phyloP scores from a whole-genome alignment of 2,888 invertebrate species.

The Cryptus viduatorius region DNA sequence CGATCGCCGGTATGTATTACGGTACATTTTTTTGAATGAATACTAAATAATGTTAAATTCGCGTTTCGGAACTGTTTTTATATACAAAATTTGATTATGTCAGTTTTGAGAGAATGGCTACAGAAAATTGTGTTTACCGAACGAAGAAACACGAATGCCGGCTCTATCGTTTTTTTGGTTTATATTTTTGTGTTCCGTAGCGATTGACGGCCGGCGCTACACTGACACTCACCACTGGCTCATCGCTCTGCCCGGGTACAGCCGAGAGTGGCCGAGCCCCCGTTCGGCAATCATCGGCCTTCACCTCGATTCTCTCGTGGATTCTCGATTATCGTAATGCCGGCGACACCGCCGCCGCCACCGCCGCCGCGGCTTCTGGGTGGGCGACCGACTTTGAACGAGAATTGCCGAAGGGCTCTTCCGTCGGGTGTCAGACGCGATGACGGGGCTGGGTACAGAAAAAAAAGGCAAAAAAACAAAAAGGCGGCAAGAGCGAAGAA shows the following conservation, averaged over 20 bases:
- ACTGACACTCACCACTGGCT: slow-evolving; percentile 58
- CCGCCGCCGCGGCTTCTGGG: slow-evolving; percentile 21
- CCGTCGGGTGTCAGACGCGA: neutral
- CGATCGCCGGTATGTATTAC: neutral
- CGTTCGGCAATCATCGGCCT: slow-evolving; percentile 33
- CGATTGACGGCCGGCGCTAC: slow-evolving; percentile 67
- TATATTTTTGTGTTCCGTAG: slow-evolving; percentile 31
- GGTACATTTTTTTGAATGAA: neutral
- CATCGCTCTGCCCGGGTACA: slow-evolving; percentile 57
- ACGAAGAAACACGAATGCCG: slow-evolving; percentile 41
- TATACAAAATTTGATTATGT: neutral
- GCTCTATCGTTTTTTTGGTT: neutral
- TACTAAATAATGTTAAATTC: neutral
- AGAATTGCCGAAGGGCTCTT: slow-evolving; percentile 1
- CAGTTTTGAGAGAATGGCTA: neutral
- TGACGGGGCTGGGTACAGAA: neutral
- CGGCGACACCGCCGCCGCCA: slow-evolving; percentile 57
- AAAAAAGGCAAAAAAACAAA: neutral
- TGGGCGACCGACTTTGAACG: slow-evolving; percentile 5
- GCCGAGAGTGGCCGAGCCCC: slow-evolving; percentile 55
- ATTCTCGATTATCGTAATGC: slow-evolving; percentile 22
- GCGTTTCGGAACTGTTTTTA: neutral
- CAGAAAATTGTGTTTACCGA: slow-evolving; percentile 47
- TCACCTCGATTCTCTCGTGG: slow-evolving; percentile 19
- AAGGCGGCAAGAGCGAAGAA: neutral